Percentiles rank a stretch among this genome's conserved stretches.
Evolutionary conservation across 2,797 vertebrate species (phyloP).

Genomic region (Fundulus diaphanus): DNA sequence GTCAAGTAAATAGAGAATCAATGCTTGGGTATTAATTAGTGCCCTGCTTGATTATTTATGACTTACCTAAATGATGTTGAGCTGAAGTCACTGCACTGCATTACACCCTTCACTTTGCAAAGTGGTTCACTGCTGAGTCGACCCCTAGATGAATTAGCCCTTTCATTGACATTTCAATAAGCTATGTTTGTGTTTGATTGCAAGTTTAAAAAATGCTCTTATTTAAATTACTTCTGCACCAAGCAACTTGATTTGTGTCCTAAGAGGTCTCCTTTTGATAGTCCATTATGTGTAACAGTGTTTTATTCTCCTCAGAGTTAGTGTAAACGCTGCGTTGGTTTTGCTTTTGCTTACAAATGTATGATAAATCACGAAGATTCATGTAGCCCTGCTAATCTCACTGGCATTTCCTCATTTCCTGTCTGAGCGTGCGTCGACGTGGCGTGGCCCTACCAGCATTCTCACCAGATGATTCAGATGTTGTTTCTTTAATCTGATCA

Average conservation of each 20-base stretch:
- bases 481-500: constrained; percentile 73
- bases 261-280: background rate
- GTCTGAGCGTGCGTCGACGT: constrained; percentile 29
- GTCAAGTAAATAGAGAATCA: constrained; percentile 27
- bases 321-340: background rate
- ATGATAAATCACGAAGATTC: background rate
- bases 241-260: constrained; percentile 8
- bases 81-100: constrained; percentile 8
- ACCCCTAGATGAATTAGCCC: constrained; percentile 19
- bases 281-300: background rate
- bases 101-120: constrained; percentile 6
- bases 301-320: background rate
- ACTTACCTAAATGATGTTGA: constrained; percentile 33
- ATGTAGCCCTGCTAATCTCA: constrained; percentile 24
- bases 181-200: constrained; percentile 15
- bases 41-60: constrained; percentile 51
- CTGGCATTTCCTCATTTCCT: constrained; percentile 55
- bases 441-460: constrained; percentile 44
- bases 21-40: constrained; percentile 49
- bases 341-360: constrained; percentile 3
- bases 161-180: constrained; percentile 30
- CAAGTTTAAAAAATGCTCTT: constrained; percentile 13
- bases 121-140: constrained; percentile 6
- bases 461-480: constrained; percentile 70
- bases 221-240: constrained; percentile 6